A percentile compares a stretch with the other conserved stretches of the same genome.
Conservation (phyloP, 1,140 invertebrate species). For the Eumeta japonica region DNA sequence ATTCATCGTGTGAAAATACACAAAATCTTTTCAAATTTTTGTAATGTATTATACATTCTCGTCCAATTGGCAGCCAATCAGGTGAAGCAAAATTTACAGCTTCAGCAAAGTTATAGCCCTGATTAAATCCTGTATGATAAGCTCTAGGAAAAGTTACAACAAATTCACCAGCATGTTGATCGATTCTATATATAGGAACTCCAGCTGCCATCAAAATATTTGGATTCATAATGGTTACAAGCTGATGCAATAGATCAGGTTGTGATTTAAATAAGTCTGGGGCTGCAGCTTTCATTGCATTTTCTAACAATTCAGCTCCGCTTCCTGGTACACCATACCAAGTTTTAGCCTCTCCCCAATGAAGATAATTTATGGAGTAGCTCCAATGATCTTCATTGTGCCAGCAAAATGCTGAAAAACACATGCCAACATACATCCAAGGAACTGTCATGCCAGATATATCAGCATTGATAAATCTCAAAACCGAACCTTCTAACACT, state of each 20-base stretch:
- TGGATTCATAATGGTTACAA: slow-evolving; percentile 98
- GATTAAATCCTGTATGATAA: slow-evolving; percentile 99
- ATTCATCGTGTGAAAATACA: slow-evolving; percentile 98
- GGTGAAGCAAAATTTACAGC: slow-evolving; percentile 99
- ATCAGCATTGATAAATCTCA: slow-evolving; percentile 96
- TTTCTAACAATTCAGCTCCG: slow-evolving; percentile 90
- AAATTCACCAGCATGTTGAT: slow-evolving; percentile 99
- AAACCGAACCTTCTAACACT: slow-evolving; percentile 86
- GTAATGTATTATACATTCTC: slow-evolving; percentile 93
- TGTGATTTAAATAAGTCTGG: slow-evolving; percentile 96
- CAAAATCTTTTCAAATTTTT: slow-evolving; percentile 90
- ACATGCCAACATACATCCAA: slow-evolving; percentile 99
- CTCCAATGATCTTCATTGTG: slow-evolving; percentile 99
- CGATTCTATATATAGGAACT: slow-evolving; percentile 73
- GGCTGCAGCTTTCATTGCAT: slow-evolving; percentile 90
- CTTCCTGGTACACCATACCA: slow-evolving; percentile 96
- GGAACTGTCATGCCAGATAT: slow-evolving; percentile 99
- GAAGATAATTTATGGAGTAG: slow-evolving; percentile 99
- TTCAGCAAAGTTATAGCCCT: slow-evolving; percentile 99
- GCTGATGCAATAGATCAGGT: slow-evolving; percentile 94
- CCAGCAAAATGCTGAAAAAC: slow-evolving; percentile 99
- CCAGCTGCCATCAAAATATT: slow-evolving; percentile 89
- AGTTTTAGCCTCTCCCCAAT: slow-evolving; percentile 91
- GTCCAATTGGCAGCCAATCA: slow-evolving; percentile 95
- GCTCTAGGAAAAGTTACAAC: slow-evolving; percentile 98